Percentiles rank a stretch among this genome's conserved stretches.
phyloP scores from a whole-genome alignment of 2,888 invertebrate genomes.

The Stenodera caucasica region DNA sequence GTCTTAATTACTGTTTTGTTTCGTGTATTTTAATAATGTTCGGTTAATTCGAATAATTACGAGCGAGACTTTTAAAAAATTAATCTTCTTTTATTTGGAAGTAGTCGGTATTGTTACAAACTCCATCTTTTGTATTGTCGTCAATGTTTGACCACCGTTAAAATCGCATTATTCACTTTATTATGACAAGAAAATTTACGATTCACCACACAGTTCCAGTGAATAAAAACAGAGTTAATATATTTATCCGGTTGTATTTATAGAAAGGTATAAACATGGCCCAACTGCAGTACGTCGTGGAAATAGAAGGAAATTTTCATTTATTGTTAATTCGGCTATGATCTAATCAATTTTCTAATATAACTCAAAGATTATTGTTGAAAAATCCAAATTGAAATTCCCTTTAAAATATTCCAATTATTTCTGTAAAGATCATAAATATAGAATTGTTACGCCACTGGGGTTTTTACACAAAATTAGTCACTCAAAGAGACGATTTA shows the following conservation, averaged over 20 bases:
- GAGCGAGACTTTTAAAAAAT: conserved; percentile 6
- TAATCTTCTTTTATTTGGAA: neutral
- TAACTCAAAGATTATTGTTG: too few relatives aligned
- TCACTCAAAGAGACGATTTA: neutral
- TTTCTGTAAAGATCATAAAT: too few relatives aligned
- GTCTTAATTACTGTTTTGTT: neutral
- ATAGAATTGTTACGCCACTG: neutral
- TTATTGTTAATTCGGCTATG: too few relatives aligned
- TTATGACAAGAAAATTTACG: conserved; percentile 49
- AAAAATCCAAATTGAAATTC: too few relatives aligned
- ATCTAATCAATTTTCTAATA: too few relatives aligned
- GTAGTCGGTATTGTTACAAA: conserved; percentile 4
- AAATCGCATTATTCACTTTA: conserved; percentile 48
- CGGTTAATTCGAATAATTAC: neutral
- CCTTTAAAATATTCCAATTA: too few relatives aligned
- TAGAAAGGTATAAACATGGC: conserved; percentile 47
- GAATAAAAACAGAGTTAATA: conserved; percentile 43
- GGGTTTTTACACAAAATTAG: neutral
- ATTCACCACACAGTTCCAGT: conserved; percentile 34
- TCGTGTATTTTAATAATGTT: neutral
- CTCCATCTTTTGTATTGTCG: neutral
- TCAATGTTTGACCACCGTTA: conserved; percentile 37
- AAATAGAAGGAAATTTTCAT: too few relatives aligned
- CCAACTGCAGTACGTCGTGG: conserved; percentile 17
- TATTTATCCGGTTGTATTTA: conserved; percentile 49